These are phyloP conservation scores for Oenanthe oenanthe DNA, from an alignment of 2,113 vertebrate species.

Conservation along the genomic window DNA sequence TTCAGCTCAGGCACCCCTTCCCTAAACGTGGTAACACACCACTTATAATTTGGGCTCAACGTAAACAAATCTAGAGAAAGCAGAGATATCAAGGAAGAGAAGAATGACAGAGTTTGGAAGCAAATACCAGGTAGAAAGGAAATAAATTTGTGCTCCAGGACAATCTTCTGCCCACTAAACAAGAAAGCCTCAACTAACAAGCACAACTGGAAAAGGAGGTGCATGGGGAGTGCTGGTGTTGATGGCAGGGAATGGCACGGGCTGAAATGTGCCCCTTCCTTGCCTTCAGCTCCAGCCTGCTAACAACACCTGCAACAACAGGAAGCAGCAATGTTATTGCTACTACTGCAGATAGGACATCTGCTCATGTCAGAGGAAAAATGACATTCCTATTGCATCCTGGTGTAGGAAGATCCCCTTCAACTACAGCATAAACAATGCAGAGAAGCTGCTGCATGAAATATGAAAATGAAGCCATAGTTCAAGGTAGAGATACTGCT, in stretches of 20 bases:
- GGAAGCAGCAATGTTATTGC: constrained; percentile 62
- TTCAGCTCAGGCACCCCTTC: neutral
- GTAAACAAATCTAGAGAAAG: neutral
- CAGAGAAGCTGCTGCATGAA: constrained; percentile 8
- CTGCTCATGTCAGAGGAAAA: constrained; percentile 52
- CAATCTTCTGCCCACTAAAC: neutral
- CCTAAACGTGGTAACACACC: neutral
- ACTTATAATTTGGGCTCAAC: neutral
- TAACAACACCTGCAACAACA: constrained; percentile 47
- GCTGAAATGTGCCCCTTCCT: neutral
- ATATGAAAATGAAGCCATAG: neutral
- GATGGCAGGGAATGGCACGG: neutral
- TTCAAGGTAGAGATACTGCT: constrained; percentile 6
- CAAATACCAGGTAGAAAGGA: neutral
- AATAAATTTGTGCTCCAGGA: neutral
- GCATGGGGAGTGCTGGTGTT: neutral
- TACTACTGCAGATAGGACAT: constrained; percentile 41
- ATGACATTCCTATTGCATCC: constrained; percentile 48
- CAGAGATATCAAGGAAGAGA: neutral
- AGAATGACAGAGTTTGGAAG: neutral
- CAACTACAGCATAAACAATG: constrained; percentile 46
- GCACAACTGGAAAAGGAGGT: neutral
- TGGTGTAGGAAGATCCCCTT: constrained; percentile 51
- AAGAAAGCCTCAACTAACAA: neutral
- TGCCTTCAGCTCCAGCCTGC: neutral